phyloP scores from a whole-genome alignment of 2,888 invertebrate species.

The Bugulina stolonifera region DNA sequence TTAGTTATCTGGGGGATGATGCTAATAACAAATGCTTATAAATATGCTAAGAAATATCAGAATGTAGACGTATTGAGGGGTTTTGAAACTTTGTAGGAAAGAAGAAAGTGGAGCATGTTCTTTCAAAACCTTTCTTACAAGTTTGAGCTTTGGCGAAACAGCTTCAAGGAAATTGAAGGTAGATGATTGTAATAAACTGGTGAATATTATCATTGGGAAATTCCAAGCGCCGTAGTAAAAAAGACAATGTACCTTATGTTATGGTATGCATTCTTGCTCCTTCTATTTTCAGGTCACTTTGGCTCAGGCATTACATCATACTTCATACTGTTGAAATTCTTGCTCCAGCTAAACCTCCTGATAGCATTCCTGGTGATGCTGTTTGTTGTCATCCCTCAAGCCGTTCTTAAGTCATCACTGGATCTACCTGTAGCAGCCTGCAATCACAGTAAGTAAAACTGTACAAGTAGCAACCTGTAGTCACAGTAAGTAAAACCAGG shows the following conservation, averaged over 20 bases:
- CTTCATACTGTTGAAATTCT: constrained; percentile 78
- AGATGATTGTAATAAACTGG: too few species aligned
- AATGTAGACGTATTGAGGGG: too few species aligned
- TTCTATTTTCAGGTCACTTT: constrained; percentile 40
- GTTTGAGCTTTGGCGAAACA: constrained; percentile 69
- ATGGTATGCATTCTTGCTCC: too few species aligned
- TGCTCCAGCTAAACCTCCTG: constrained; percentile 69
- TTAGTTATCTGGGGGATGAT: too few species aligned
- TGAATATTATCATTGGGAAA: too few species aligned
- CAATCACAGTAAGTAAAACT: background rate
- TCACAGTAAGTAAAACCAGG: too few species aligned
- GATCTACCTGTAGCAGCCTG: background rate
- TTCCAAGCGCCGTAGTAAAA: too few species aligned
- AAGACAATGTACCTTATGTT: too few species aligned
- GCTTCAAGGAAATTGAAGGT: constrained; percentile 74
- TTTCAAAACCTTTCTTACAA: constrained; percentile 59
- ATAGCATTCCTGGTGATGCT: constrained; percentile 64
- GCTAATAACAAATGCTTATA: too few species aligned
- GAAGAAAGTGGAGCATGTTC: background rate
- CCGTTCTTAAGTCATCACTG: constrained; percentile 27
- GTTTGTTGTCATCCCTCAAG: constrained; percentile 64
- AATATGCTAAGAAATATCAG: too few species aligned
- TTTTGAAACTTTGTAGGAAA: too few species aligned
- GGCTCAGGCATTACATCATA: constrained; percentile 58
- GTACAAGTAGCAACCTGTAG: too few species aligned